A percentile compares a stretch with the other conserved stretches of the same genome.
Evolutionary conservation across 2,113 vertebrate species (phyloP).

Genomic region (Podarcis muralis): DNA sequence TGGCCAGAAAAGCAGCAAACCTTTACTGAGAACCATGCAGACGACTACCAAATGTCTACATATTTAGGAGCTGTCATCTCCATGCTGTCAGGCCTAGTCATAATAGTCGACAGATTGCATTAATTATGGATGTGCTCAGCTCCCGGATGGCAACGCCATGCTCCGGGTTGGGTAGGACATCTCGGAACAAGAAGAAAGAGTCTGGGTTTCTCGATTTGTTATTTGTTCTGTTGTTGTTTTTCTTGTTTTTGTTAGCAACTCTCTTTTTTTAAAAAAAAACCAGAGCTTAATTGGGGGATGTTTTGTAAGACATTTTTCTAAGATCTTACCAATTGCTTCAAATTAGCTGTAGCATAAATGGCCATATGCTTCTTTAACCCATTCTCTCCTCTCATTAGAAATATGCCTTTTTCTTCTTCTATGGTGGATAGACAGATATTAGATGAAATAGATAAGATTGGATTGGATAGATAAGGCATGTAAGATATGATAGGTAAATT

Average conservation of each 20-base stretch:
- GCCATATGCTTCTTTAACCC: conserved; percentile 60
- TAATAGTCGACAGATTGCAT: conserved; percentile 57
- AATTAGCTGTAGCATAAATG: conserved; percentile 54
- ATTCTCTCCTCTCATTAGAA: conserved; percentile 48
- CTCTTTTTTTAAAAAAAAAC: neutral
- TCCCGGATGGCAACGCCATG: conserved; percentile 48
- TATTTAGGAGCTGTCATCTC: conserved; percentile 59
- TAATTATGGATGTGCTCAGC: conserved; percentile 61
- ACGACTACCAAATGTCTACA: conserved; percentile 52
- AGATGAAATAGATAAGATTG: no score
- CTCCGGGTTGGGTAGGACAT: conserved; percentile 42
- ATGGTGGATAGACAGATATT: conserved; percentile 27
- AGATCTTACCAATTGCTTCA: conserved; percentile 48
- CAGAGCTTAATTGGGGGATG: conserved; percentile 36
- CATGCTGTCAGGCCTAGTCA: conserved; percentile 45
- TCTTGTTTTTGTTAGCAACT: neutral
- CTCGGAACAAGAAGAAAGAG: conserved; percentile 31
- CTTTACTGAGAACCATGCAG: conserved; percentile 39
- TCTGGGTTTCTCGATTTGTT: no score
- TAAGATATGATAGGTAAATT: no score
- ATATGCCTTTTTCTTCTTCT: conserved; percentile 14
- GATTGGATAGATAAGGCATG: no score
- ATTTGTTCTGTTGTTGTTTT: neutral
- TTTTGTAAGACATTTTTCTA: conserved; percentile 48
- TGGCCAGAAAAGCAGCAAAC: conserved; percentile 32